Evolutionary conservation across 2,113 vertebrate genomes (phyloP), one percentile per base, ranked within the genome.

Genomic region (Rousettus leschenaultii): DNA sequence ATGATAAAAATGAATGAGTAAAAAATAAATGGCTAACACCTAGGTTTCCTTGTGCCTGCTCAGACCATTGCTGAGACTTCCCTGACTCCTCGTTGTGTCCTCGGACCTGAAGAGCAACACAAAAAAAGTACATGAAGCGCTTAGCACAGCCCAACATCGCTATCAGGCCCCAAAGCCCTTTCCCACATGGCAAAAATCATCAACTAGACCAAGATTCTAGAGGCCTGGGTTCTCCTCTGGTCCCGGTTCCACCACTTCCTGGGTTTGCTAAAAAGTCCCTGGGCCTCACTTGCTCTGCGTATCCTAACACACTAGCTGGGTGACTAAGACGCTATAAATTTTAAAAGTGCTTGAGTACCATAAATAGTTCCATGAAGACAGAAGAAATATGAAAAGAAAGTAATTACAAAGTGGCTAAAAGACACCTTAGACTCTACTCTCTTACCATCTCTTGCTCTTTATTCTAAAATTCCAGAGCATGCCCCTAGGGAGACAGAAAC

Each of bases 321-420:
- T 84, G 73, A 94, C 40, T 68, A 87, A 92, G 65, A 93, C 59
- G 35, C 88, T 30, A 19, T 22, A 77, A 75, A 65, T 61, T 53
- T 96, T 96, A 71, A 53, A 86, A 86, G 28, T 70, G 38, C 73
- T 33, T 68, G 35, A 89, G 86, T 8, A 89, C 14, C 22, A 57
- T 53, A 51, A 91, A 77, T 51, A 86, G 61, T 55, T 95, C 79
- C 59, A 55, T 14, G 78, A 93, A 75, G 35, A 43, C 38, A 93
- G 89, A 78, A 48, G 40, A 89, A 84, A 59, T 79, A 94, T 43
- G 59, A 74, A 84, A 82, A 9, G 86, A 77, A 95, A 91, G 51
- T 28, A 89, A 82, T 82, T 16, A 77, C 57, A 53, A 87, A 95
- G 30, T 40, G 51, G 65, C 45, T 66, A 84, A 68, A 55, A 68